Evolutionary conservation across 2,113 vertebrate genomes (phyloP).

Genomic region (Callaeas wilsoni): DNA sequence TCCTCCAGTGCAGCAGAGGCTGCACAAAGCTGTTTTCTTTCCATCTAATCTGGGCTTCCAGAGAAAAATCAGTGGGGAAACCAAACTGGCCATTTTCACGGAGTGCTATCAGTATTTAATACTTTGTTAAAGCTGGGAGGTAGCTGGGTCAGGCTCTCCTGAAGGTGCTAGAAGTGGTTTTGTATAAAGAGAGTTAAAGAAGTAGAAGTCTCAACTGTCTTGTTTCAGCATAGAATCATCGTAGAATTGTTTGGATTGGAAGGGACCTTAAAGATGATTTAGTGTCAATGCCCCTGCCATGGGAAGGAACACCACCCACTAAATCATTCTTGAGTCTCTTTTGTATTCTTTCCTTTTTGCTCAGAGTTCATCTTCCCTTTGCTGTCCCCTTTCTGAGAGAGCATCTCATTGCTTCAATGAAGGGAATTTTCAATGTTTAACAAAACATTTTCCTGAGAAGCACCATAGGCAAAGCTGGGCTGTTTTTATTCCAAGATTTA

Average conservation of each 20-base stretch:
- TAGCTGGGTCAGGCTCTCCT: neutral
- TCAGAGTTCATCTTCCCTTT: neutral
- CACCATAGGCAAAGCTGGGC: neutral
- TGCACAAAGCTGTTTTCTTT: neutral
- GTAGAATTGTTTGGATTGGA: neutral
- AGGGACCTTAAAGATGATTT: neutral
- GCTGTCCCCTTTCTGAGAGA: neutral
- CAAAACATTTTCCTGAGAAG: neutral
- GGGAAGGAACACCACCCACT: neutral
- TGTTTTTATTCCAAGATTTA: constrained; percentile 26
- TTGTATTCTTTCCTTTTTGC: neutral
- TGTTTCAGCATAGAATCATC: neutral
- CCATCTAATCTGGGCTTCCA: neutral
- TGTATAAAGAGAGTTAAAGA: neutral
- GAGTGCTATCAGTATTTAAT: neutral
- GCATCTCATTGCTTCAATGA: neutral
- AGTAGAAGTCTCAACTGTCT: neutral
- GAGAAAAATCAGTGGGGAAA: neutral
- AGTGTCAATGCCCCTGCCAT: neutral
- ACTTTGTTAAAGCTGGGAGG: neutral
- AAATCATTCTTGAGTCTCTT: neutral
- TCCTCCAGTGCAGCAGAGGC: neutral
- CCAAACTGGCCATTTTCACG: neutral
- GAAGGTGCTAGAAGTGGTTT: neutral
- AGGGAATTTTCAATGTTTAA: neutral